phyloP scores from a whole-genome alignment of 2,113 vertebrate species.

The Sphyrna mokarran region DNA sequence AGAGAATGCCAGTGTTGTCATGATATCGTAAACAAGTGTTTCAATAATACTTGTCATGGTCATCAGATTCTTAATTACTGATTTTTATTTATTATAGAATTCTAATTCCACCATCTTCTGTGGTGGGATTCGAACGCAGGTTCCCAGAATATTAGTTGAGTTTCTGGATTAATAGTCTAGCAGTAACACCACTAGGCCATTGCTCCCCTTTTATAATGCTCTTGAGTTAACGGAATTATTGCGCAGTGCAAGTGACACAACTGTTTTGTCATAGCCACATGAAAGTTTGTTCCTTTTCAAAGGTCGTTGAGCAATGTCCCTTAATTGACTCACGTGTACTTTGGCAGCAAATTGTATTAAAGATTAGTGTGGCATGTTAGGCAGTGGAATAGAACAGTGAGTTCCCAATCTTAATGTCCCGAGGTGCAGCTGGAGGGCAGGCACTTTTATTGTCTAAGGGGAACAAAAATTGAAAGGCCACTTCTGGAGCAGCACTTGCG shows the following conservation, averaged over 20 bases:
- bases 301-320: too few species aligned
- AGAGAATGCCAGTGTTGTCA: neutral
- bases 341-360: neutral
- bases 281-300: neutral
- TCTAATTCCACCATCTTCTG: too few species aligned
- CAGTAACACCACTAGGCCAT: too few species aligned
- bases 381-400: neutral
- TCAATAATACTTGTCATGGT: neutral
- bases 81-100: too few species aligned
- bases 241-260: neutral
- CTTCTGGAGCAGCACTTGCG: neutral
- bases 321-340: neutral
- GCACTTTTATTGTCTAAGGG: neutral
- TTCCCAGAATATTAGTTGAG: too few species aligned
- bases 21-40: neutral
- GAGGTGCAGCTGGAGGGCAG: neutral
- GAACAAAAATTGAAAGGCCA: neutral
- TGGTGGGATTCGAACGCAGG: too few species aligned
- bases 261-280: neutral
- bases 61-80: too few species aligned
- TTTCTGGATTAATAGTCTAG: too few species aligned
- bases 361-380: neutral
- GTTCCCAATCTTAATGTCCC: neutral
- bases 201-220: too few species aligned
- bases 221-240: neutral